Percentiles rank a stretch among this genome's conserved stretches.
These are phyloP conservation scores for Cassiopea xamachana DNA, from an alignment of 30 jellyfish, hydroid and myxozoan species.

Conservation along the genomic window DNA sequence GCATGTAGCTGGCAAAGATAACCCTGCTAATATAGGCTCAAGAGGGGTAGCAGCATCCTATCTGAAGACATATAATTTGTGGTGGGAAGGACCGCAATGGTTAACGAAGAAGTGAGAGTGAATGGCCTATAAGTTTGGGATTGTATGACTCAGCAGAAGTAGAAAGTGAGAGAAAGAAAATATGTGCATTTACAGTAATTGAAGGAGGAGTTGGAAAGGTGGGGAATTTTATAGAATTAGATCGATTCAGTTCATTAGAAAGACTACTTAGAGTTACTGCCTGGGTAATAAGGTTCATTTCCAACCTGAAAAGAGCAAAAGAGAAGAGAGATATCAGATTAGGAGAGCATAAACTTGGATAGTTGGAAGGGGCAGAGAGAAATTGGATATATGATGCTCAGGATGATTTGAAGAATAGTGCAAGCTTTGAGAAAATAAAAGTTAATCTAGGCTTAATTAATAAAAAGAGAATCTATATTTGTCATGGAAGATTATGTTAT, in stretches of 20 bases:
- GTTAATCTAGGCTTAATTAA: slow-evolving; percentile 1
- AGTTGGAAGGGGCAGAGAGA: slow-evolving; percentile 46
- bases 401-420: slow-evolving; percentile 1
- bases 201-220: background rate
- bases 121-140: slow-evolving; percentile 37
- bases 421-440: slow-evolving; percentile 2
- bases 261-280: slow-evolving; percentile 21
- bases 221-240: slow-evolving; percentile 3
- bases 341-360: slow-evolving; percentile 1
- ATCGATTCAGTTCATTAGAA: slow-evolving; percentile 10
- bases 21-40: slow-evolving; percentile 31
- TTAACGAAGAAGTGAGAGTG: slow-evolving; percentile 3
- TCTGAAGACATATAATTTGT: background rate
- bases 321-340: background rate
- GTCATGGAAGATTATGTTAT: slow-evolving; percentile 18
- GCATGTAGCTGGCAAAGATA: slow-evolving; percentile 31
- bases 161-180: slow-evolving; percentile 30
- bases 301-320: slow-evolving; percentile 24
- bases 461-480: background rate
- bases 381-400: slow-evolving; percentile 46
- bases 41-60: slow-evolving; percentile 22
- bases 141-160: slow-evolving; percentile 34
- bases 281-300: slow-evolving; percentile 26
- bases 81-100: slow-evolving; percentile 63
- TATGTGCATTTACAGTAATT: slow-evolving; percentile 3